Evolutionary conservation across 2,888 invertebrate genomes (phyloP).

Genomic region (Tridacna gigas): DNA sequence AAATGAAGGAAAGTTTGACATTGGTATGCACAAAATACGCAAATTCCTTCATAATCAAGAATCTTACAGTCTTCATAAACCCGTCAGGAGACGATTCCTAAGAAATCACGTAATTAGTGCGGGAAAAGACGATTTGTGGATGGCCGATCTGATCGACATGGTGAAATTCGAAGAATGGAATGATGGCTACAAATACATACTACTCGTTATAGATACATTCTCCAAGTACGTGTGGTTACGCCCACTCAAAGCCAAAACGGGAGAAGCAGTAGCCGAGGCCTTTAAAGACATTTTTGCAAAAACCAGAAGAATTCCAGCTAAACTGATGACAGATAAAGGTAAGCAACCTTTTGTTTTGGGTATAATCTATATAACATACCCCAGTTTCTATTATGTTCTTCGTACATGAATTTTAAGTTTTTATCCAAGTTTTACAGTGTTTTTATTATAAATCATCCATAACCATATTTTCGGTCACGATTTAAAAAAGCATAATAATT

Average conservation of each 20-base stretch:
- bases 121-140: slow-evolving; percentile 63
- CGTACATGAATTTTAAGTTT: too few species aligned
- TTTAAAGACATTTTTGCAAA: slow-evolving; percentile 51
- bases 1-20: slow-evolving; percentile 60
- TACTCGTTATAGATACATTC: slow-evolving; percentile 58
- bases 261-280: slow-evolving; percentile 40
- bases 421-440: too few species aligned
- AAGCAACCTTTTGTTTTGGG: too few species aligned
- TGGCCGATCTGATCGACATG: slow-evolving; percentile 61
- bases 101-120: slow-evolving; percentile 53
- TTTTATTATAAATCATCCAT: too few species aligned
- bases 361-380: too few species aligned
- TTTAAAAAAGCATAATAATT: too few species aligned
- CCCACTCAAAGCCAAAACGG: slow-evolving; percentile 52
- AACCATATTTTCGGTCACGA: too few species aligned
- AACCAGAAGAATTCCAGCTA: background rate
- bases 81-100: slow-evolving; percentile 42
- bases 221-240: slow-evolving; percentile 62
- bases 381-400: too few species aligned
- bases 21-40: slow-evolving; percentile 62
- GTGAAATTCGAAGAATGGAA: slow-evolving; percentile 52
- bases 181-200: slow-evolving; percentile 43
- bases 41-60: slow-evolving; percentile 64
- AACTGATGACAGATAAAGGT: background rate
- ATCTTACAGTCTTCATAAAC: slow-evolving; percentile 58